Conservation (phyloP, 2,888 invertebrate genomes). For the Pristionchus exspectatus region DNA sequence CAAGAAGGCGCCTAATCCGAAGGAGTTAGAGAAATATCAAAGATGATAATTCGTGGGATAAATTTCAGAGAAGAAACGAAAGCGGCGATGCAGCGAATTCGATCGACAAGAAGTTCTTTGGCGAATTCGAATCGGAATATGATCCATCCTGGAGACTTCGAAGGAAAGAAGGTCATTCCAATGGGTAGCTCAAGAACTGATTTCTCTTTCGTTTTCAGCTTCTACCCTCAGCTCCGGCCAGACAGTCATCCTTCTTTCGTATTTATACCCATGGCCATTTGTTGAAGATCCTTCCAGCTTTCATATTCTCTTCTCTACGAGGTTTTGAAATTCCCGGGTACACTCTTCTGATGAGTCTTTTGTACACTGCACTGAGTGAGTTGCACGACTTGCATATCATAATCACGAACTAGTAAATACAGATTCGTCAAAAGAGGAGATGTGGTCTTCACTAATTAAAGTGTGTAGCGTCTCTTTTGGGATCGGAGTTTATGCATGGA, state of each 20-base stretch:
- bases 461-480: background rate
- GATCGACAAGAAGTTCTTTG: constrained; percentile 9
- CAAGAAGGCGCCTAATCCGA: background rate
- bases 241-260: background rate
- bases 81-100: background rate
- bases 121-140: background rate
- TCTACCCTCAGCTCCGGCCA: background rate
- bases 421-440: constrained; percentile 7
- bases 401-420: background rate
- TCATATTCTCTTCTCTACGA: constrained; percentile 38
- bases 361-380: constrained; percentile 44
- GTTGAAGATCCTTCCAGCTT: background rate
- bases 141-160: background rate
- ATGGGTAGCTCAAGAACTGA: no score
- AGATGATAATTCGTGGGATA: background rate
- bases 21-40: background rate
- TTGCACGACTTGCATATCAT: no score
- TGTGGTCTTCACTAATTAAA: background rate
- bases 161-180: background rate
- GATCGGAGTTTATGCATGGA: background rate
- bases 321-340: constrained; percentile 36
- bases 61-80: background rate
- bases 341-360: background rate
- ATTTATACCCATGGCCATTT: constrained; percentile 16
- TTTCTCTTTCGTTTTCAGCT: background rate